Evolutionary conservation across 2,797 vertebrate species (phyloP).

Genomic region (Diceros bicornis): DNA sequence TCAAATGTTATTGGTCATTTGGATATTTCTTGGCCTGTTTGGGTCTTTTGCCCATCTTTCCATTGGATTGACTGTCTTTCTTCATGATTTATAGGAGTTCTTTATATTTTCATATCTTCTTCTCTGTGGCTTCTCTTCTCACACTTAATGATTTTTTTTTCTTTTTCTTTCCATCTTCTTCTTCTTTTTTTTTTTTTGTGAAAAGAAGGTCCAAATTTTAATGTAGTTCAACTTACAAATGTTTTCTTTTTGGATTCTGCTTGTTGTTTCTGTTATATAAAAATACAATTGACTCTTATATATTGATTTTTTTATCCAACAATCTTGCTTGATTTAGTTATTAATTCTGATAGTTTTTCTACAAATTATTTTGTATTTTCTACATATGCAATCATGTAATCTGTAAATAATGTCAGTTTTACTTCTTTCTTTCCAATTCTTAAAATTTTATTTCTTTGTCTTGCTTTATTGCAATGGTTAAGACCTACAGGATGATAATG

Average conservation of each 20-base stretch:
- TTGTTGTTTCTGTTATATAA: slow-evolving; percentile 45
- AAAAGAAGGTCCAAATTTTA: not conserved
- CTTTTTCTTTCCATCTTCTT: too few relatives aligned
- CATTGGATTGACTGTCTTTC: not conserved
- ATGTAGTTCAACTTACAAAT: not conserved
- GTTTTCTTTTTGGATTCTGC: not conserved
- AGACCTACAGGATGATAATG: not conserved
- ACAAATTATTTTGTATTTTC: not conserved
- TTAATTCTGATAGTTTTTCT: slow-evolving; percentile 12
- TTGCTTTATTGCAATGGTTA: slow-evolving; percentile 55
- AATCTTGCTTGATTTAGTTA: not conserved
- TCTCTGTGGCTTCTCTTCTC: not conserved
- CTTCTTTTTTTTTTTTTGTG: not conserved
- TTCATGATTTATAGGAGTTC: not conserved
- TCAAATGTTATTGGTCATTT: not conserved
- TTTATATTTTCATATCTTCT: not conserved
- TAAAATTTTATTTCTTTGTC: slow-evolving; percentile 54
- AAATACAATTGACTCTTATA: not conserved
- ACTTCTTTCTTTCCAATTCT: slow-evolving; percentile 19
- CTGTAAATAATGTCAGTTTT: not conserved
- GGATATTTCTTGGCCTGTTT: not conserved
- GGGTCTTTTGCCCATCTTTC: not conserved
- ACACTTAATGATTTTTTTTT: not conserved
- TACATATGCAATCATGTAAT: not conserved
- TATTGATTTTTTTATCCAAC: not conserved